phyloP scores from a whole-genome alignment of 2,888 invertebrate genomes.

The Leptinotarsa peninsularis region DNA sequence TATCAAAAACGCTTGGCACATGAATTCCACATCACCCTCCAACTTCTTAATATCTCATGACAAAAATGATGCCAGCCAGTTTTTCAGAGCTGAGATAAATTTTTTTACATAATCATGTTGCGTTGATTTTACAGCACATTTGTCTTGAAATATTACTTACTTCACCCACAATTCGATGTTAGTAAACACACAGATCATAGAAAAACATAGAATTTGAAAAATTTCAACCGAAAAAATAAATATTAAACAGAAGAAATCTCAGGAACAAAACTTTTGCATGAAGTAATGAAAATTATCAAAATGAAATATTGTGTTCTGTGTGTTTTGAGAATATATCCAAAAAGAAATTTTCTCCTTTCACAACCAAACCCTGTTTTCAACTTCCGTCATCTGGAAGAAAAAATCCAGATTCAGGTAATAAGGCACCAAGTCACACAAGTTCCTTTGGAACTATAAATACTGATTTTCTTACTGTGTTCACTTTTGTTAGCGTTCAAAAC shows the following conservation, averaged over 20 bases:
- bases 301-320: conserved; percentile 12
- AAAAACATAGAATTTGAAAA: not conserved
- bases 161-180: conserved; percentile 26
- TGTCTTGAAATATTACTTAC: conserved; percentile 34
- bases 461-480: conserved; percentile 51
- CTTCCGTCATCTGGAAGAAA: conserved; percentile 49
- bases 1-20: conserved; percentile 41
- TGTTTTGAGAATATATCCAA: conserved; percentile 35
- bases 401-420: conserved; percentile 51
- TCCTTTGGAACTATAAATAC: conserved; percentile 59
- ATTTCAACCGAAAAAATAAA: not conserved
- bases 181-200: conserved; percentile 34
- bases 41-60: conserved; percentile 36
- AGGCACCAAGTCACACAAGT: conserved; percentile 58
- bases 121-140: conserved; percentile 14
- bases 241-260: not conserved
- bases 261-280: not conserved
- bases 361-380: conserved; percentile 49
- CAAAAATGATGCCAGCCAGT: conserved; percentile 27
- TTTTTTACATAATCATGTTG: too few species aligned
- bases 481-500: conserved; percentile 50
- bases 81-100: not conserved
- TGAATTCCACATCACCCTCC: conserved; percentile 40
- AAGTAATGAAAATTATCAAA: not conserved
- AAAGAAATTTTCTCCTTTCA: conserved; percentile 32